Base-by-base conservation (phyloP, 2,888 invertebrate species). In the Diarsia brunnea region DNA sequence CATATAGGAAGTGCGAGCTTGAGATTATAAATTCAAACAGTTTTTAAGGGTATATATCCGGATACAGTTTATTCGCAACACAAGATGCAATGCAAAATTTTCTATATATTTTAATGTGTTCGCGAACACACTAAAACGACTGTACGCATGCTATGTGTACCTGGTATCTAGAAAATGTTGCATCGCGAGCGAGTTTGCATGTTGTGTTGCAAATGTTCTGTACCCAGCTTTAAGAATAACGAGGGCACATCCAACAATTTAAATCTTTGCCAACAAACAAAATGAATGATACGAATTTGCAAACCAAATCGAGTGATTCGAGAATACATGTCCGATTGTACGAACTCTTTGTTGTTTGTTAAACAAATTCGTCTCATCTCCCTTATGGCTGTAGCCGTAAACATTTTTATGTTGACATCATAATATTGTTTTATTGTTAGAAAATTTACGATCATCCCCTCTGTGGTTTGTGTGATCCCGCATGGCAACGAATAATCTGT, bases 341-440 rank as follows among this genome's bases (percentile, higher is more conserved):
- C 82, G 27, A 68, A 51, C 67, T 68, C 55, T 68, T 71, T 69
- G 71, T 78, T 75, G 73, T 72, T 75, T 58, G 66, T 73, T 70
- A 69, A 75, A 81, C 73, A 78, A 84, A 81, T 87, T 73, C 63
- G 47, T 66, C 49, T 81, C 89, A 91, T 93, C 89, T 89, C 91
- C 89, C 92, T 92, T 92, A 93, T 88, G 89, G 89, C 83, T 86
- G 86, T 75, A 86, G 86, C 90, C 91, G 89, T 94, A 94, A 94
- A 94, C 82, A 89, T 91, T 90, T 91, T 93, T 92, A 93, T 93
- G 91, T 90, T 84, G 84, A 90, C 90, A 91, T 92, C 89, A 91
- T 91, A 90, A 90, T 91, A 91, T 93, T 91, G 90, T 93, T 93
- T 91, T 93, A 92, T 90, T 89, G 90, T 87, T 88, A 79, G 84